Percentiles rank a stretch among this genome's conserved stretches.
phyloP scores from a whole-genome alignment of 1,140 invertebrate species.

The Drosophila nannoptera region DNA sequence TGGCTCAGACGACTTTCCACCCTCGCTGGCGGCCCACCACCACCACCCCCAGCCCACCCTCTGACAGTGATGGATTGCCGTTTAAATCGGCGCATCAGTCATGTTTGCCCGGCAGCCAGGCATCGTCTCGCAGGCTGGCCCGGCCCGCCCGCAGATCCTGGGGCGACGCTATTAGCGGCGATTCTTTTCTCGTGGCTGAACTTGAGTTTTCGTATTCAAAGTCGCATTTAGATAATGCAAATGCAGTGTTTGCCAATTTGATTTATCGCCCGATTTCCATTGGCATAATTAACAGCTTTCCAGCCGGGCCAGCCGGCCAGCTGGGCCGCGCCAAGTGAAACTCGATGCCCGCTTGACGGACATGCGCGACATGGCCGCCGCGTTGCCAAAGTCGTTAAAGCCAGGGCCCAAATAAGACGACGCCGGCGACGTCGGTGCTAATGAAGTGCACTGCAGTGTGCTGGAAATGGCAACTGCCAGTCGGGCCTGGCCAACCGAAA shows the following conservation, averaged over 20 bases:
- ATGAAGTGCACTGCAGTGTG: conserved; percentile 65
- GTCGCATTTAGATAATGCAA: conserved; percentile 42
- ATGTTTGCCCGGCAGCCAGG: conserved; percentile 63
- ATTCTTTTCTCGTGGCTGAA: conserved; percentile 19
- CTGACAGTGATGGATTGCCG: conserved; percentile 78
- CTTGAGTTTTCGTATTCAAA: conserved; percentile 62
- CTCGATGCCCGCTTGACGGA: conserved; percentile 24
- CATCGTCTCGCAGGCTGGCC: conserved; percentile 39
- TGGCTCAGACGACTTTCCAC: conserved; percentile 23
- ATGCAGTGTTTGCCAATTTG: conserved; percentile 66
- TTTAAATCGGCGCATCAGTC: conserved; percentile 78
- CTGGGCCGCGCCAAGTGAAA: conserved; percentile 26
- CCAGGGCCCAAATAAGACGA: conserved; percentile 56
- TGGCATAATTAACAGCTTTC: conserved; percentile 52
- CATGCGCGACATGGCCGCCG: background rate
- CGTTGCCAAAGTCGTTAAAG: conserved; percentile 43
- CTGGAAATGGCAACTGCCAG: background rate
- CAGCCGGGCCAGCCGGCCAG: too few relatives aligned
- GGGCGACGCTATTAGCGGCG: conserved; percentile 37
- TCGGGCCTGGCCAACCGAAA: conserved; percentile 64
- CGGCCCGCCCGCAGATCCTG: conserved; percentile 37
- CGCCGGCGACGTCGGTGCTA: conserved; percentile 52
- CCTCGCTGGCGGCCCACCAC: conserved; percentile 13
- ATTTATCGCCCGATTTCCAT: conserved; percentile 57
- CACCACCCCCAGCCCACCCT: conserved; percentile 29